A percentile compares a stretch with the other conserved stretches of the same genome.
These are phyloP conservation scores for Rhabdomys pumilio DNA, from an alignment of 2,797 vertebrate species.

Conservation along the genomic window DNA sequence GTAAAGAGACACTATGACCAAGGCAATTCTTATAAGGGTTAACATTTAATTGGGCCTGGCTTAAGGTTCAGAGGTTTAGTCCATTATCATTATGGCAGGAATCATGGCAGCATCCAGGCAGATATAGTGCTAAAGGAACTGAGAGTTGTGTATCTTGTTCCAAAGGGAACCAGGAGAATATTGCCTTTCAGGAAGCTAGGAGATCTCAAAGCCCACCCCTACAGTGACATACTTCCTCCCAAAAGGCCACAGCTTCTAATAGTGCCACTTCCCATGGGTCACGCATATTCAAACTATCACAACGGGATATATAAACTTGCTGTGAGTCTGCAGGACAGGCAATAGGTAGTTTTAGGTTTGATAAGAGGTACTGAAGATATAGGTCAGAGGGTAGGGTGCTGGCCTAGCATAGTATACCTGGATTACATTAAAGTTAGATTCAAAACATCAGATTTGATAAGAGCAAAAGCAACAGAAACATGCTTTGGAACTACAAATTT, in stretches of 20 bases:
- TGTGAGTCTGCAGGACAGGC: neutral
- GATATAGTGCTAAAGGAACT: neutral
- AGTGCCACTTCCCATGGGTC: neutral
- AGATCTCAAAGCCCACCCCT: neutral
- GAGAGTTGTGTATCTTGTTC: neutral
- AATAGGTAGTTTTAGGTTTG: conserved; percentile 23
- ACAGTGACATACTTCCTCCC: neutral
- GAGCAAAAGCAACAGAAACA: conserved; percentile 29
- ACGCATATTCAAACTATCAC: neutral
- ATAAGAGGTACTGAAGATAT: neutral
- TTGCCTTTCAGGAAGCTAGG: neutral
- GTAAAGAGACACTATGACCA: neutral
- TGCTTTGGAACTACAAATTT: neutral
- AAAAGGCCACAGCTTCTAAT: neutral
- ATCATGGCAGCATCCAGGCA: neutral
- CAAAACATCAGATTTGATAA: conserved; percentile 6
- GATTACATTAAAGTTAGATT: no score
- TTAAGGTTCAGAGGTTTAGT: neutral
- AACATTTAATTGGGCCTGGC: neutral
- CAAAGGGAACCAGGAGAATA: neutral
- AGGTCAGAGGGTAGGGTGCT: neutral
- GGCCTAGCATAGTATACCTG: neutral
- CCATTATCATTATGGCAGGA: neutral
- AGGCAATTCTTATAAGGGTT: neutral
- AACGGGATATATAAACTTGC: neutral